These are phyloP conservation scores for Drosophila pseudoobscura DNA, from an alignment of 1,140 invertebrate species.

Conservation along the genomic window DNA sequence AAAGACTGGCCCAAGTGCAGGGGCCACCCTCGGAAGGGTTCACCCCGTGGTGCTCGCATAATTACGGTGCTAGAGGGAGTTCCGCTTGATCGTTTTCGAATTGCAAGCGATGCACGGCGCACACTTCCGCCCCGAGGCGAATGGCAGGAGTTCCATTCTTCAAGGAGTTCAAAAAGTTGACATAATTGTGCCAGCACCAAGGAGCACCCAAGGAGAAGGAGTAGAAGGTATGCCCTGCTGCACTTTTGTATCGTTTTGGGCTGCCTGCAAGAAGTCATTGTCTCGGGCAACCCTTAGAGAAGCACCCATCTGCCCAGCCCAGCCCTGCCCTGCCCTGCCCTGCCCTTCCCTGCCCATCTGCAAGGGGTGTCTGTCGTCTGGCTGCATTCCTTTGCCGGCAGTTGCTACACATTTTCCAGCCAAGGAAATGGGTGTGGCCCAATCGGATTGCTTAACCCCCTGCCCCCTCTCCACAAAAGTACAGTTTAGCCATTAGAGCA, in stretches of 20 bases:
- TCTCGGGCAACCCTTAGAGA: slow-evolving; percentile 45
- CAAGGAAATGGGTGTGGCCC: slow-evolving; percentile 63
- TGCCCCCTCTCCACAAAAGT: slow-evolving; percentile 34
- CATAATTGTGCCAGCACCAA: slow-evolving; percentile 73
- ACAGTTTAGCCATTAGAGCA: slow-evolving; percentile 59
- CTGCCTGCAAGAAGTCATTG: slow-evolving; percentile 39
- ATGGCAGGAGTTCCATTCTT: slow-evolving; percentile 42
- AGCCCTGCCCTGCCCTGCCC: background rate
- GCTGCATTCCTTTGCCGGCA: slow-evolving; percentile 45
- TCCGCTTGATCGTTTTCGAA: slow-evolving; percentile 80
- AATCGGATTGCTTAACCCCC: background rate
- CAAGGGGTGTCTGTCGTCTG: slow-evolving; percentile 15
- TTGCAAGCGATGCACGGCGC: slow-evolving; percentile 59
- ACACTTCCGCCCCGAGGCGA: slow-evolving; percentile 60
- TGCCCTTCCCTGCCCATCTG: slow-evolving; percentile 1
- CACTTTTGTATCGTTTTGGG: slow-evolving; percentile 34
- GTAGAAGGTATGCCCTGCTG: background rate
- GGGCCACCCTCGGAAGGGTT: too few relatives aligned
- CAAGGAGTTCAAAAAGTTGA: slow-evolving; percentile 73
- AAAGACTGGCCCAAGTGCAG: too few relatives aligned
- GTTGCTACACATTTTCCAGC: slow-evolving; percentile 35
- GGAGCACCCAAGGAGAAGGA: too few relatives aligned
- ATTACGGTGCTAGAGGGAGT: slow-evolving; percentile 53
- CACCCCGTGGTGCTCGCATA: slow-evolving; percentile 63
- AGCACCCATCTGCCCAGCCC: slow-evolving; percentile 39